Evolutionary conservation across 2,888 invertebrate species (phyloP).

Genomic region (Cetonia aurata): DNA sequence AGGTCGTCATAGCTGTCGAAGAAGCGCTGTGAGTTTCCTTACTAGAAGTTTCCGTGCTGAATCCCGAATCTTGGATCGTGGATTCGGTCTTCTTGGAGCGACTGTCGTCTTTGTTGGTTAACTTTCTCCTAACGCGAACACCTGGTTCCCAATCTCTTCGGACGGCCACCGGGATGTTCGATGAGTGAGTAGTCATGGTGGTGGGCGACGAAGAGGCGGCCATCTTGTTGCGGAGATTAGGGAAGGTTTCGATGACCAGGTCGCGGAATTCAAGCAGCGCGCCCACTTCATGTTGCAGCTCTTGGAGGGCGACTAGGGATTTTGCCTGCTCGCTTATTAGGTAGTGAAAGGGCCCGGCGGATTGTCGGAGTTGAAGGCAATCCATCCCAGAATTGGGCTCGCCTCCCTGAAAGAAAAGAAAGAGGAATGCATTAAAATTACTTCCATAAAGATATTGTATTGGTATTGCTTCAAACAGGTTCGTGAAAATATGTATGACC

Average conservation of each 20-base stretch:
- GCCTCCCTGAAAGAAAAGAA: conserved; percentile 60
- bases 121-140: conserved; percentile 75
- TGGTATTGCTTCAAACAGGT: neutral
- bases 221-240: conserved; percentile 90
- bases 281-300: conserved; percentile 94
- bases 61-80: conserved; percentile 86
- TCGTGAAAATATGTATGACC: too few relatives aligned
- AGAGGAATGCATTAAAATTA: conserved; percentile 8
- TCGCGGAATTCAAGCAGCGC: conserved; percentile 92
- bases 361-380: conserved; percentile 81
- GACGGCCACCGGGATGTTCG: conserved; percentile 71
- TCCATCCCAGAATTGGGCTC: conserved; percentile 79
- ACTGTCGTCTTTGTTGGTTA: conserved; percentile 60
- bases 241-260: conserved; percentile 94
- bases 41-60: conserved; percentile 90
- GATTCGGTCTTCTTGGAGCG: conserved; percentile 70
- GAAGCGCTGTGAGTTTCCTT: conserved; percentile 83
- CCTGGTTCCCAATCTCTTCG: conserved; percentile 86
- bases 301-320: conserved; percentile 87
- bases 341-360: conserved; percentile 70
- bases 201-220: conserved; percentile 68
- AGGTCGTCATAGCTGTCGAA: conserved; percentile 69
- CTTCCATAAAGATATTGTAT: neutral
- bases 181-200: conserved; percentile 66
- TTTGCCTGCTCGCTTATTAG: conserved; percentile 87